Evolutionary conservation across 2,797 vertebrate species (phyloP), one percentile per base, ranked within the genome.

Genomic region (Catharus ustulatus): DNA sequence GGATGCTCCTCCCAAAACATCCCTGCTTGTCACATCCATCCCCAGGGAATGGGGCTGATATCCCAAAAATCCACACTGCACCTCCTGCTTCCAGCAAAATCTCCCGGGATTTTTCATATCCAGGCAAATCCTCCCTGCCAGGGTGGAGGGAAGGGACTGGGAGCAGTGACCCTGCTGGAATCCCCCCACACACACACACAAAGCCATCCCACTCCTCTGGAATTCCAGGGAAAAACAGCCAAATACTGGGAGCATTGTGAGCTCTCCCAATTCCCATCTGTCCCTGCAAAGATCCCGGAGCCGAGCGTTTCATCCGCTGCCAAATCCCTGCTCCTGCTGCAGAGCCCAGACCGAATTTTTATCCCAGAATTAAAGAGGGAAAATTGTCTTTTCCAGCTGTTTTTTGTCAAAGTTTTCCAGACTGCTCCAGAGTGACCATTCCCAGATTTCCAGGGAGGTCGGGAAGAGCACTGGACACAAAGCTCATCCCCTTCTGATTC

Each of bases 321-420:
- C 95, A 96, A 66, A 77, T 69, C 73, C 40, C 7, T 73, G 77
- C 16, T 74, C 77, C 86, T 69, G 86, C 72, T 86, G 75, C 69
- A 29, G 34, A 5, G 61, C 79, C 86, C 87, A 30, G 83, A 80
- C 43, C 29, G 64, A 88, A 93, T 76, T 91, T 84, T 90, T 40
- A 89, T 90, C 58, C 10, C 11, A 76, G 67, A 23, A n/a, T 29
- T 38, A 38, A 89, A 95, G 79, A 79, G 40, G 62, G 77, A 91
- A 95, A 96, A 96, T 84, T 77, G 94, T 81, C 90, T 89, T 82
- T 75, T 94, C 67, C 95, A 94, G 89, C 93, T 96, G 94, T 38
- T 43, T 94, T 90, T 84, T 79, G 76, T 94, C 93, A 74, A 55
- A 87, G 55, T 54, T 75, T 57, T 36, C 48, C 1, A 12, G 43